Evolutionary conservation across 2,797 vertebrate species (phyloP).

Genomic region (Naso thynnoides): DNA sequence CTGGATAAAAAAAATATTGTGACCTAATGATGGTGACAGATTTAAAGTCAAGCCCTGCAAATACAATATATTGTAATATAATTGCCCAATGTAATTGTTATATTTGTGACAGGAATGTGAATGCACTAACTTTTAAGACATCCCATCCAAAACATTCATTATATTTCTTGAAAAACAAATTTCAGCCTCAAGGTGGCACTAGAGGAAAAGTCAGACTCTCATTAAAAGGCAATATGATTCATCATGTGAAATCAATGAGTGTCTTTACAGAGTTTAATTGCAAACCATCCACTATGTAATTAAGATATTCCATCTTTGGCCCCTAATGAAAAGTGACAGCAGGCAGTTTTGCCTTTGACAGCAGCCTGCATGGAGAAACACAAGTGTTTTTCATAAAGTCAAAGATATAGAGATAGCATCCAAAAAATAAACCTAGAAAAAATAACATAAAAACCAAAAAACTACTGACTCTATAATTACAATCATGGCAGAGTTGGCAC

Average conservation of each 20-base stretch:
- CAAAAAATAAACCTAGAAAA: background rate
- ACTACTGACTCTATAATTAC: conserved; percentile 29
- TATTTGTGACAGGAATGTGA: too few relatives aligned
- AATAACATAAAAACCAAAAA: background rate
- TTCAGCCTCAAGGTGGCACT: background rate
- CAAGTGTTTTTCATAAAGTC: background rate
- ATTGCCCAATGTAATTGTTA: too few relatives aligned
- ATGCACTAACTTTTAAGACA: too few relatives aligned
- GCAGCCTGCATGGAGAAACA: conserved; percentile 25
- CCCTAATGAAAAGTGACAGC: background rate
- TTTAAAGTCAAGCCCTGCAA: too few relatives aligned
- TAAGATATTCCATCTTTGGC: background rate
- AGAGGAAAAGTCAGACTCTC: background rate
- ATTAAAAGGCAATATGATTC: background rate
- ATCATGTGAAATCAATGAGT: conserved; percentile 2
- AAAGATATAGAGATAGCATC: conserved; percentile 30
- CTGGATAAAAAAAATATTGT: too few relatives aligned
- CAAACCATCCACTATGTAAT: background rate
- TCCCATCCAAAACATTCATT: too few relatives aligned
- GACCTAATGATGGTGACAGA: too few relatives aligned
- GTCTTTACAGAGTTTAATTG: background rate
- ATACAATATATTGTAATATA: too few relatives aligned
- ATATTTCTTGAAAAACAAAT: too few relatives aligned
- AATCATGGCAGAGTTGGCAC: conserved; percentile 1
- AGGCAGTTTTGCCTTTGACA: conserved; percentile 6